Evolutionary conservation across 2,888 invertebrate species (phyloP).

Genomic region (Mesoligia furuncula): DNA sequence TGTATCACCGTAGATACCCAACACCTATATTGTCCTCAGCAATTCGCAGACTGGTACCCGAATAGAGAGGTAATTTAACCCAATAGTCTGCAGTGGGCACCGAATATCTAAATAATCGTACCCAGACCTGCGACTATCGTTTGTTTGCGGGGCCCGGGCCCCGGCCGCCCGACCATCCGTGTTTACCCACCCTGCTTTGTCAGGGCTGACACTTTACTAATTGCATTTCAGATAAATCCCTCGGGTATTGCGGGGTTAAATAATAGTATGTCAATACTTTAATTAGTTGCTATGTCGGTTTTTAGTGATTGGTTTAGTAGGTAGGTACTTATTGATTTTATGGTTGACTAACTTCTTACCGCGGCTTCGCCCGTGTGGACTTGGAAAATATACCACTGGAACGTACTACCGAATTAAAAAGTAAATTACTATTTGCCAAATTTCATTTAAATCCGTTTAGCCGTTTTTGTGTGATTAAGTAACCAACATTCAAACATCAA

Average conservation of each 20-base stretch:
- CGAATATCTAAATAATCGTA: slow-evolving; percentile 36
- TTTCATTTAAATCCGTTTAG: neutral
- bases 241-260: slow-evolving; percentile 37
- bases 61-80: slow-evolving; percentile 31
- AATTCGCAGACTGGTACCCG: slow-evolving; percentile 23
- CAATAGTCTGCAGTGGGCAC: slow-evolving; percentile 20
- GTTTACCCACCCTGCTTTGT: slow-evolving; percentile 52
- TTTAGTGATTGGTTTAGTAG: slow-evolving; percentile 28
- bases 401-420: too few relatives aligned
- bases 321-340: slow-evolving; percentile 1
- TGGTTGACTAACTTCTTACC: neutral
- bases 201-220: slow-evolving; percentile 60
- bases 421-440: neutral
- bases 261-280: slow-evolving; percentile 43
- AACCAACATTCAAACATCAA: too few relatives aligned
- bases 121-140: neutral
- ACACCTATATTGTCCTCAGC: neutral
- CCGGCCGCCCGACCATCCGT: slow-evolving; percentile 19
- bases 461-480: too few relatives aligned
- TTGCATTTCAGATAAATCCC: slow-evolving; percentile 58
- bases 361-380: too few relatives aligned
- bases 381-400: too few relatives aligned
- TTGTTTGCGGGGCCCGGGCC: slow-evolving; percentile 29
- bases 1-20: neutral
- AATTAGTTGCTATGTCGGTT: slow-evolving; percentile 34